A percentile compares a stretch with the other conserved stretches of the same genome.
Conservation (phyloP, 1,140 invertebrate species). For the Apis cerana region DNA sequence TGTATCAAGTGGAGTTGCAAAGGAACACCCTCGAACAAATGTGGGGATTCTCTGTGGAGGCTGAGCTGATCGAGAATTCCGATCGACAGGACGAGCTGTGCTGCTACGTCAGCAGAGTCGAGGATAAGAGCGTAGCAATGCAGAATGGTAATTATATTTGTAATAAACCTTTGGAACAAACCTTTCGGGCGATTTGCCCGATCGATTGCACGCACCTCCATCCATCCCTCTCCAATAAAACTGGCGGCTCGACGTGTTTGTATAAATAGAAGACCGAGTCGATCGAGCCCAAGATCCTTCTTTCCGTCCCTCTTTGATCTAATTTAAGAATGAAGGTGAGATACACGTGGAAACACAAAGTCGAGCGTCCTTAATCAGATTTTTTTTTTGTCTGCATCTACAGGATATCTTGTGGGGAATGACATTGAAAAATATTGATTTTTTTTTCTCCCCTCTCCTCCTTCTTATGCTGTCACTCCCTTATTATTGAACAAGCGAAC, state of each 20-base stretch:
- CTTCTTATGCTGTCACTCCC: no score
- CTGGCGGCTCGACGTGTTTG: neutral
- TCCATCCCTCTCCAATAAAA: neutral
- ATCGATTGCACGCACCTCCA: neutral
- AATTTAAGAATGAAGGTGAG: constrained; percentile 40
- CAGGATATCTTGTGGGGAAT: constrained; percentile 21
- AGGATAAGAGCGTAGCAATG: constrained; percentile 96
- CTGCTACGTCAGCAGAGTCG: constrained; percentile 97
- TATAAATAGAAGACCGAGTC: neutral
- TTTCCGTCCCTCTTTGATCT: constrained; percentile 4
- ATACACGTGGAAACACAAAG: constrained; percentile 14
- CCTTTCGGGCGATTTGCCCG: no score
- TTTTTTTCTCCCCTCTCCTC: constrained; percentile 20
- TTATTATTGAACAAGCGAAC: no score
- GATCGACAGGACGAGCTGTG: constrained; percentile 97
- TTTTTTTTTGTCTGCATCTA: constrained; percentile 13
- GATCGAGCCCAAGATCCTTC: neutral
- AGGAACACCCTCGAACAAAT: constrained; percentile 94
- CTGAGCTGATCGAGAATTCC: constrained; percentile 96
- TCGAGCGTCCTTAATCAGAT: constrained; percentile 31
- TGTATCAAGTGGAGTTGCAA: constrained; percentile 97
- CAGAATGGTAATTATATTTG: constrained; percentile 89
- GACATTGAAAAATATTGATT: constrained; percentile 62
- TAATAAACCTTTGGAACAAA: no score
- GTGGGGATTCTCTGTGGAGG: constrained; percentile 99